These are phyloP conservation scores for Molanna angustata DNA, from an alignment of 2,888 invertebrate species.

Conservation along the genomic window DNA sequence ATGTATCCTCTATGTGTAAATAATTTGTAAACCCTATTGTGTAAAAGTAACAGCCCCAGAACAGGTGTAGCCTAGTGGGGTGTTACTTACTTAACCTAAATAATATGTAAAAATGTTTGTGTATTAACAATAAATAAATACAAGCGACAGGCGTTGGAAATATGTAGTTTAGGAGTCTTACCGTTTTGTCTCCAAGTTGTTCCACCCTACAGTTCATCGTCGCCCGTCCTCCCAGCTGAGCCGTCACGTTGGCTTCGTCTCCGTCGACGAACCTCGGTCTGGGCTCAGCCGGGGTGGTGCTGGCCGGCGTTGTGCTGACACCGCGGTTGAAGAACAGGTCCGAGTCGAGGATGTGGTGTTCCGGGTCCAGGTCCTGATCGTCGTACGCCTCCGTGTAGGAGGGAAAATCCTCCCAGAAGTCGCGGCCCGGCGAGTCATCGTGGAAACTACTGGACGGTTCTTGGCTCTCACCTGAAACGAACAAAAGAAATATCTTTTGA, in stretches of 20 bases:
- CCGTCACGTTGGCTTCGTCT: constrained; percentile 44
- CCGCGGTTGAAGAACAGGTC: constrained; percentile 10
- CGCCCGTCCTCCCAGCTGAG: constrained; percentile 45
- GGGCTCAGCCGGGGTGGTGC: constrained; percentile 25
- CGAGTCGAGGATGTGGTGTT: constrained; percentile 9
- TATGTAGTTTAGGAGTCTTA: no score
- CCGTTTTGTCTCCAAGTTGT: constrained; percentile 44
- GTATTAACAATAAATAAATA: no score
- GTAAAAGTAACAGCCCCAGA: no score
- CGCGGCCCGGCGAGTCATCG: constrained; percentile 9
- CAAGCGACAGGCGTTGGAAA: no score
- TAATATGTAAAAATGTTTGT: no score
- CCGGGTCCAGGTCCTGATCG: constrained; percentile 12
- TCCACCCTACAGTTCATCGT: constrained; percentile 45
- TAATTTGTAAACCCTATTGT: no score
- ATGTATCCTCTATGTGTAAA: no score
- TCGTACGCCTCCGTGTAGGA: constrained; percentile 30
- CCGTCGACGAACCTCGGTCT: constrained; percentile 31
- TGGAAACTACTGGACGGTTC: constrained; percentile 11
- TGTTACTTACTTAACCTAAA: no score
- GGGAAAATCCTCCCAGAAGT: constrained; percentile 29
- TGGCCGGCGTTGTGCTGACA: constrained; percentile 1
- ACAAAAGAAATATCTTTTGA: no score
- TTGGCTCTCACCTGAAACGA: constrained; percentile 7
- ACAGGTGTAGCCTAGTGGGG: no score